Evolutionary conservation across 2,113 vertebrate genomes (phyloP).

Genomic region (Acanthochromis polyacanthus): DNA sequence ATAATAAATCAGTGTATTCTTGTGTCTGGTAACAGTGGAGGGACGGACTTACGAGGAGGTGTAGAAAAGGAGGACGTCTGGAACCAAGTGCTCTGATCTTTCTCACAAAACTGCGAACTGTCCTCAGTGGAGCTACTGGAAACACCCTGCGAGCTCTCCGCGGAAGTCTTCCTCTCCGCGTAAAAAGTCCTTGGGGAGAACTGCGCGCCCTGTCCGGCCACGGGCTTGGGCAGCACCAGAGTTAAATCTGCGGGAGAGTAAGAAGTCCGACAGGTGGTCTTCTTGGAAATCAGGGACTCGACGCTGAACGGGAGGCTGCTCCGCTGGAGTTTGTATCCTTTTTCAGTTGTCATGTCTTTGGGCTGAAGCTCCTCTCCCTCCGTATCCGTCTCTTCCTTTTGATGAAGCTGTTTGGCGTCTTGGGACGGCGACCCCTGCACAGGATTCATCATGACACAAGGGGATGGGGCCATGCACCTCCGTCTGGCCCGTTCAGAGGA

Average conservation of each 20-base stretch:
- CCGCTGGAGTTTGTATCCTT: conserved; percentile 79
- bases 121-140: conserved; percentile 74
- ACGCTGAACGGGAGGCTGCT: conserved; percentile 87
- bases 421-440: conserved; percentile 79
- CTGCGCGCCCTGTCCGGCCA: conserved; percentile 55
- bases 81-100: conserved; percentile 83
- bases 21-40: conserved; percentile 13
- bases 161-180: conserved; percentile 71
- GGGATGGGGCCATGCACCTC: conserved; percentile 84
- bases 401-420: conserved; percentile 72
- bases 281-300: conserved; percentile 88
- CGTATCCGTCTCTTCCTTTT: conserved; percentile 76
- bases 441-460: conserved; percentile 83
- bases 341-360: conserved; percentile 77
- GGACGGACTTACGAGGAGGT: conserved; percentile 82
- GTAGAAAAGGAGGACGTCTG: conserved; percentile 80
- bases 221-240: conserved; percentile 61
- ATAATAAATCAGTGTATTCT: not conserved
- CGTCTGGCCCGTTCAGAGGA: conserved; percentile 61
- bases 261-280: conserved; percentile 79
- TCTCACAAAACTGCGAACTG: conserved; percentile 78
- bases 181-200: conserved; percentile 82
- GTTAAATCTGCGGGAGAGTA: conserved; percentile 66
- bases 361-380: conserved; percentile 78
- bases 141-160: conserved; percentile 73